Evolutionary conservation across 2,888 invertebrate genomes (phyloP), one percentile per base, ranked within the genome.

Genomic region (Parasteatoda lunata): DNA sequence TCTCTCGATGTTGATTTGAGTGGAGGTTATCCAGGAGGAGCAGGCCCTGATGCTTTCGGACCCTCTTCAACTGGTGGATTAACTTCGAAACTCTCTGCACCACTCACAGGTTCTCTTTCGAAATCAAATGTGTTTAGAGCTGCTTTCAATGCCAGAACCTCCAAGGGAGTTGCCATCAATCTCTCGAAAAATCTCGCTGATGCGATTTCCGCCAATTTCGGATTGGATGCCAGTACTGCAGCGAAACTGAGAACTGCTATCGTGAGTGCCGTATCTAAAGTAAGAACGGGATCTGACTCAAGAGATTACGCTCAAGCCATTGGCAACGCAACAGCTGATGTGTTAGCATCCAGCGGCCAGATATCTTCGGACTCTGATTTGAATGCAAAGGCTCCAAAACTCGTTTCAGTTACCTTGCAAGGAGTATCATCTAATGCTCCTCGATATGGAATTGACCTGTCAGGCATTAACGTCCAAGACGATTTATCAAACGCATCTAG

Each of bases 231-330:
- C n/a, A n/a, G 68, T 6, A 15, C 68, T 30, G 8, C 13, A 9
- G n/a, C 9, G 8, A 15, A 5, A 13, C 6, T 68, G 30, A 8
- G 68, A 15, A 15, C 4, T 15, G 9, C 13, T n/a, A 45, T 68
- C 5, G 3, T 68, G n/a, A 15, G 45, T 30, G 48, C 11, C 48
- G 9, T 70, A 8, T 48, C 48, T 8, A 9, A 48, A 48, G 70
- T 70, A 11, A 8, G 70, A 11, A 45, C 48, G 13, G 70, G 70
- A 13, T 70, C 70, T 9, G 47, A 48, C 70, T 48, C 70, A 7
- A 70, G n/a, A 13, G 70, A 8, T 9, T 70, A 70, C 70, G 13
- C 11, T 48, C 45, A 11, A 70, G 70, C 48, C 11, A 70, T 70
- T 47, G 70, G 6, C 48, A 48, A 8, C 47, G 70, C 70, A 13